phyloP scores from a whole-genome alignment of 35 echinoderm and acorn worm species.

The Ptychodera flava region DNA sequence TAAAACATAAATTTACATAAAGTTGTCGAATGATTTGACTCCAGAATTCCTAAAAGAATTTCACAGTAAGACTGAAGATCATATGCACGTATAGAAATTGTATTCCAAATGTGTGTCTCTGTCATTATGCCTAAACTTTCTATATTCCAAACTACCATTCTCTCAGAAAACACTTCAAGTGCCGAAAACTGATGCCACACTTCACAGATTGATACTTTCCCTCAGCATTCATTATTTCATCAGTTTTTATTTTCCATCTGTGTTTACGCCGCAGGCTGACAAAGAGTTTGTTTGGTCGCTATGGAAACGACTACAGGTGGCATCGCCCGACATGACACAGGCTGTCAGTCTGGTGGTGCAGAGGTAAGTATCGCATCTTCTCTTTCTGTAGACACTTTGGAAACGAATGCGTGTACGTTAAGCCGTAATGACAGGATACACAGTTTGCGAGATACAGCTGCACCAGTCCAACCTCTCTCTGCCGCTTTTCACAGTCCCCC shows the following conservation, averaged over 20 bases:
- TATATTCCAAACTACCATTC: not conserved
- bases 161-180: not conserved
- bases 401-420: not conserved
- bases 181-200: too few relatives aligned
- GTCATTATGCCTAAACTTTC: not conserved
- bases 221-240: not conserved
- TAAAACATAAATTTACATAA: too few relatives aligned
- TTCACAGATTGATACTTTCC: not conserved
- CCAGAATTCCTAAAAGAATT: too few relatives aligned
- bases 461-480: too few relatives aligned
- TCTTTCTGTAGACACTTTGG: not conserved
- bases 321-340: slow-evolving; percentile 83
- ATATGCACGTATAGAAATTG: too few relatives aligned
- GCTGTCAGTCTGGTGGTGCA: slow-evolving; percentile 92
- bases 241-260: not conserved
- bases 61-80: too few relatives aligned
- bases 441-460: not conserved
- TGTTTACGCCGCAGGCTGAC: slow-evolving; percentile 66
- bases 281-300: slow-evolving; percentile 99
- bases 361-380: slow-evolving; percentile 33
- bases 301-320: slow-evolving; percentile 95
- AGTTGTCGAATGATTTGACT: too few relatives aligned
- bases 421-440: not conserved
- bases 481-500: not conserved
- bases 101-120: too few relatives aligned